Evolutionary conservation across 2,888 invertebrate species (phyloP), one percentile per base, ranked within the genome.

Genomic region (Oscheius sp.): DNA sequence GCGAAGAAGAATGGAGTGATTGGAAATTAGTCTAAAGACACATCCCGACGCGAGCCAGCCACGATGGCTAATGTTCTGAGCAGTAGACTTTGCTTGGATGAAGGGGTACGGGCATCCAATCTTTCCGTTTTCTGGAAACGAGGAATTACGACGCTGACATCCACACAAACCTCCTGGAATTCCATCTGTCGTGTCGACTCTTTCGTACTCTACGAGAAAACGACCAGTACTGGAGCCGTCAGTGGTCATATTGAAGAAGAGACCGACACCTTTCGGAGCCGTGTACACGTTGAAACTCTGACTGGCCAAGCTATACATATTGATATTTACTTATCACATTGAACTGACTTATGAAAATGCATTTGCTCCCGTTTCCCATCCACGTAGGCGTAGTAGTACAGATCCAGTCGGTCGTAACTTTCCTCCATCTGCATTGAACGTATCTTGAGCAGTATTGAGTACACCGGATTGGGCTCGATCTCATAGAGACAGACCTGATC

Each of bases 81-180:
- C 9, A 48, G 29, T n/a, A 10, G n/a, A 1, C 11, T 11, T 29
- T 7, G 47, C 63, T 4, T 47, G 5, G 7, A 63, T n/a, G 29
- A 63, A 48, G 2, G 63, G 63, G n/a, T 63, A 63, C n/a, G 63
- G 63, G 48, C 63, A 63, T 33, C n/a, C 42, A 7, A 37, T 3
- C 2, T 29, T 29, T 11, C 13, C 2, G 0, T 13, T n/a, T 7
- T 21, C 60, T 60, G 60, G 2, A 60, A 42, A 7, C 60, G 9
- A 37, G 21, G 21, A 21, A 7, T n/a, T 11, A 1, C 3, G 10
- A 35, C 35, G 32, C 21, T 58, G 5, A 11, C n/a, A 58, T 21
- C 29, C 4, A 3, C 32, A 7, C 58, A 21, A 21, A 42, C 42
- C 42, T 42, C 42, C 42, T 42, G 42, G 42, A 42, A 42, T 42